phyloP scores from a whole-genome alignment of 2,113 vertebrate species.

The Chrysochloris asiatica region DNA sequence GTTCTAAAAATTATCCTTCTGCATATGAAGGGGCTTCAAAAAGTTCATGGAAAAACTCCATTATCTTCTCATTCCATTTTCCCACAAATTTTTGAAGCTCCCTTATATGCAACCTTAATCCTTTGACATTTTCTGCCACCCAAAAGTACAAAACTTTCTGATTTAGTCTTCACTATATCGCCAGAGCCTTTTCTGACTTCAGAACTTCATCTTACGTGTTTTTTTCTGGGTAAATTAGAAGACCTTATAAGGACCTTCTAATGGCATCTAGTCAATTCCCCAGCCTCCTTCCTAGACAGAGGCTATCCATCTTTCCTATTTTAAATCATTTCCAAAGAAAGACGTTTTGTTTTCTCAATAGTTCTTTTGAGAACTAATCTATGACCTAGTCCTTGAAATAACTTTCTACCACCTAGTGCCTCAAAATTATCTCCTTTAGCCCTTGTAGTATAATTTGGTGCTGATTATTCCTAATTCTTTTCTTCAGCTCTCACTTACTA shows the following conservation, averaged over 20 bases:
- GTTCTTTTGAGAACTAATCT: not conserved
- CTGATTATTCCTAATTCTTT: not conserved
- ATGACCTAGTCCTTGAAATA: not conserved
- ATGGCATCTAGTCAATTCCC: not conserved
- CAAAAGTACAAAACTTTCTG: not conserved
- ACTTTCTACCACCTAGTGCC: not conserved
- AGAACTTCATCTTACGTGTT: not conserved
- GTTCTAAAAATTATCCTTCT: not conserved
- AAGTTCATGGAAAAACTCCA: too few species aligned
- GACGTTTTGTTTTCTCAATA: not conserved
- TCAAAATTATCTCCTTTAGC: not conserved
- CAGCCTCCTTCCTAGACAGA: not conserved
- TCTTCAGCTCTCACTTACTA: constrained; percentile 38
- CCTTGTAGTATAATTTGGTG: not conserved
- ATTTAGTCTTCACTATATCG: not conserved
- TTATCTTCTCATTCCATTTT: too few species aligned
- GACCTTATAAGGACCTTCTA: constrained; percentile 2
- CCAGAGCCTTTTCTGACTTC: constrained; percentile 2
- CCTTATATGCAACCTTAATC: not conserved
- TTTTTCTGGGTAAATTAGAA: constrained; percentile 29
- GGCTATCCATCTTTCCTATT: constrained; percentile 36
- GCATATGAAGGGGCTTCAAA: not conserved
- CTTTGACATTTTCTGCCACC: not conserved
- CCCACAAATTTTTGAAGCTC: too few species aligned
- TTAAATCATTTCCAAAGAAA: constrained; percentile 43